Conservation (phyloP, 2,113 vertebrate genomes). For the Sinocyclocheilus grahami region DNA sequence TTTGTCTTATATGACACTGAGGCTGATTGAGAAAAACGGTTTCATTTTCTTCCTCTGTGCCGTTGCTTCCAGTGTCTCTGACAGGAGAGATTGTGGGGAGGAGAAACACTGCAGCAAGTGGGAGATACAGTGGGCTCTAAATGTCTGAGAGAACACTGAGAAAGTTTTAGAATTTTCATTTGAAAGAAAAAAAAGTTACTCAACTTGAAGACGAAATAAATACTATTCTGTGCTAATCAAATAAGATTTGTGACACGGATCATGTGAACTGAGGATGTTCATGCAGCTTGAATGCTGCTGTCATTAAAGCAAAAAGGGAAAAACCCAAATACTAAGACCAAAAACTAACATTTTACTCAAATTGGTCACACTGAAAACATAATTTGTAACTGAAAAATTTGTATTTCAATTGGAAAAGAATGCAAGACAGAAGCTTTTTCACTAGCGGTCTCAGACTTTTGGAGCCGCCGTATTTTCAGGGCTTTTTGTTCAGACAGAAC, state of each 20-base stretch:
- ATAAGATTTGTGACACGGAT: background rate
- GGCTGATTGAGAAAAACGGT: slow-evolving; percentile 19
- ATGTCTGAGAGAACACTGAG: slow-evolving; percentile 4
- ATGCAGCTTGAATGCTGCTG: no score
- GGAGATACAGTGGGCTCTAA: background rate
- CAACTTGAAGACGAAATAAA: background rate
- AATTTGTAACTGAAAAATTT: no score
- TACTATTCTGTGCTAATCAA: background rate
- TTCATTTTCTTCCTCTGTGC: slow-evolving; percentile 31
- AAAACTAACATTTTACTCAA: no score
- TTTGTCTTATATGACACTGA: slow-evolving; percentile 42
- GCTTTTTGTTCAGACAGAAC: no score
- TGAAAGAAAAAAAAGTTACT: background rate
- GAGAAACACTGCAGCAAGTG: slow-evolving; percentile 3
- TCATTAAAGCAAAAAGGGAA: no score
- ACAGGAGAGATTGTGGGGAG: slow-evolving; percentile 16
- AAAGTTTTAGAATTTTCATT: background rate
- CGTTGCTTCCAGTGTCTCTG: slow-evolving; percentile 18
- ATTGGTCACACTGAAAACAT: no score
- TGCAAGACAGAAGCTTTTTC: no score
- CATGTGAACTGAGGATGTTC: background rate
- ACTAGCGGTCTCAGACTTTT: background rate
- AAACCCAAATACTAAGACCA: no score
- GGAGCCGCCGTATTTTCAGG: no score
- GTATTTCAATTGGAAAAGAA: no score